A percentile compares a stretch with the other conserved stretches of the same genome.
Evolutionary conservation across 2,113 vertebrate genomes (phyloP).

Genomic region (Plectropomus leopardus): DNA sequence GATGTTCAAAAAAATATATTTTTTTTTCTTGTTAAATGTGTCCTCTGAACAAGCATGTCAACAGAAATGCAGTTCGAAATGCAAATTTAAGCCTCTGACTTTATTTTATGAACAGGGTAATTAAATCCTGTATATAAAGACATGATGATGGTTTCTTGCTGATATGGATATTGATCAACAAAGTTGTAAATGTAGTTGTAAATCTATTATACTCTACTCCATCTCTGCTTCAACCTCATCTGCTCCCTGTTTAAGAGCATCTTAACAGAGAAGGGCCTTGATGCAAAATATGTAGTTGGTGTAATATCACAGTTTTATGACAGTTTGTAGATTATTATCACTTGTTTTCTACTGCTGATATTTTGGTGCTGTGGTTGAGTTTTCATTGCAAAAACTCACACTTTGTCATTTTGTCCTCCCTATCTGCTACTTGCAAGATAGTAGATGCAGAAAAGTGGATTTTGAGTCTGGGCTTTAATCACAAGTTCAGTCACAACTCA

Average conservation of each 20-base stretch:
- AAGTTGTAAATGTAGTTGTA: not conserved
- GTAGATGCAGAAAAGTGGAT: not conserved
- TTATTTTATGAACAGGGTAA: not conserved
- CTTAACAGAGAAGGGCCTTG: not conserved
- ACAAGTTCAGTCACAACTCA: not conserved
- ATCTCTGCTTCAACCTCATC: not conserved
- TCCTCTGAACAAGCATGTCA: too few relatives aligned
- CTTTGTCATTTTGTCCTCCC: not conserved
- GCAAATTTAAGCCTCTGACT: not conserved
- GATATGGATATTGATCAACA: not conserved
- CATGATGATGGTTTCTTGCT: not conserved
- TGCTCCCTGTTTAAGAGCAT: too few relatives aligned
- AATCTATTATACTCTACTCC: not conserved
- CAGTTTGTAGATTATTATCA: too few relatives aligned
- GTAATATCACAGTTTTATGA: too few relatives aligned
- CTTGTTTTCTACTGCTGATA: too few relatives aligned
- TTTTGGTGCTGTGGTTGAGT: not conserved
- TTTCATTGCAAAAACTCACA: not conserved
- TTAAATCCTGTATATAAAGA: not conserved
- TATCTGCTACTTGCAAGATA: not conserved
- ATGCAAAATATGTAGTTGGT: not conserved
- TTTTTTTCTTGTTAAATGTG: too few relatives aligned
- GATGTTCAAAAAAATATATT: too few relatives aligned
- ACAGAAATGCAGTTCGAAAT: too few relatives aligned
- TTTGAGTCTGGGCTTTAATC: not conserved